Conservation (phyloP, 2,888 invertebrate genomes). For the Lasioglossum malachurum region DNA sequence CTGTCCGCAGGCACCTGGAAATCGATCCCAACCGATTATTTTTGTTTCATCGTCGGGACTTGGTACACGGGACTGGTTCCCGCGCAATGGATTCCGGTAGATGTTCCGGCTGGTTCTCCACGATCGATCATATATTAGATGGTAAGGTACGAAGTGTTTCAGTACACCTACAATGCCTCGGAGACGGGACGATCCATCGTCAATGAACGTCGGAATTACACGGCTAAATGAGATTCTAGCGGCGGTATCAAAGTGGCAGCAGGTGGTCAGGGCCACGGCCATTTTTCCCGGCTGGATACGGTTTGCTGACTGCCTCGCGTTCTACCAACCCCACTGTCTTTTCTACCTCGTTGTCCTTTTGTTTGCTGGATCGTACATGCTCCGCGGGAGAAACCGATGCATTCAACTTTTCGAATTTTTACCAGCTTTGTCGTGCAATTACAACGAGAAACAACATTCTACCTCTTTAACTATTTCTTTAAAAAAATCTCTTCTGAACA, state of each 20-base stretch:
- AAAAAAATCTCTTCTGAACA: background rate
- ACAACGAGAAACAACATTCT: background rate
- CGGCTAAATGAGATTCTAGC: conserved; percentile 84
- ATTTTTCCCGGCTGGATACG: conserved; percentile 73
- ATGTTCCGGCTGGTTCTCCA: conserved; percentile 57
- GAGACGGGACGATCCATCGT: conserved; percentile 74
- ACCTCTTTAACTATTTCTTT: background rate
- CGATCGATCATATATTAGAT: conserved; percentile 74
- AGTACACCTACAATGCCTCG: conserved; percentile 71
- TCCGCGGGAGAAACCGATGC: background rate
- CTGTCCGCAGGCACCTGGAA: conserved; percentile 26
- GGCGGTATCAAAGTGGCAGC: conserved; percentile 85
- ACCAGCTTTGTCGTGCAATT: background rate
- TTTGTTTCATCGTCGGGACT: background rate
- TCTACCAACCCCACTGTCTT: conserved; percentile 45
- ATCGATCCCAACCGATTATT: conserved; percentile 38
- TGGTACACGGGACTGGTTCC: conserved; percentile 35
- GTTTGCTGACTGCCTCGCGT: conserved; percentile 54
- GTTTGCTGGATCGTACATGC: conserved; percentile 45
- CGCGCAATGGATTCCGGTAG: conserved; percentile 45
- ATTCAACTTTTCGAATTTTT: background rate
- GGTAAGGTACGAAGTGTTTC: conserved; percentile 66
- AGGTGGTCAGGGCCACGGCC: conserved; percentile 82
- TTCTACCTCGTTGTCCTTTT: conserved; percentile 30
- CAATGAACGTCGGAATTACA: conserved; percentile 80